Evolutionary conservation across 2,888 invertebrate genomes (phyloP), one percentile per base, ranked within the genome.

Genomic region (Drosophila prostipennis): DNA sequence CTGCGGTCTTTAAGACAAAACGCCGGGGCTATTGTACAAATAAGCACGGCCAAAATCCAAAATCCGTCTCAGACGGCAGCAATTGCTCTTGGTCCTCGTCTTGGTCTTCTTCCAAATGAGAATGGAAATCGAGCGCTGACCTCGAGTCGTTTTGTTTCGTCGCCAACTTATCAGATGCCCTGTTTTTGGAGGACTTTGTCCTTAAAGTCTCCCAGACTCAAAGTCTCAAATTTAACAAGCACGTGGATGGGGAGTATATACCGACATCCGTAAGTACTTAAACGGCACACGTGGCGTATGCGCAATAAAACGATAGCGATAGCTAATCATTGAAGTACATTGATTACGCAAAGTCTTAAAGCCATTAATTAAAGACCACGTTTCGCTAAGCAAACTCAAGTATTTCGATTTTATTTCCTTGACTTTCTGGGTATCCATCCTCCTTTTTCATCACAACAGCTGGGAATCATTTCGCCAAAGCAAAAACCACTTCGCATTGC

Each of bases 41-140:
- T 67, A 72, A 72, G 72, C 67, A 45, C 46, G 49, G 43, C 43
- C 51, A 67, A 58, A 84, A 76, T 79, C 68, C 73, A 84, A 58
- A 84, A 76, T 79, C 65, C 73, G 84, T 68, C 78, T 65, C 57
- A 77, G 88, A 85, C 81, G 71, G 64, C 61, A 68, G 54, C 81
- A 78, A 61, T 73, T 65, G 78, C 70, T 49, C 19, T 23, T 37
- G 13, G 16, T 3, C 29, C 7, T 29, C 5, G 37, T 39, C 34
- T 34, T 34, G 11, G 29, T 3, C 29, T 3, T 40, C 16, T 49
- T 32, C 16, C 23, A 55, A 68, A 54, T 49, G 46, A 56, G 72
- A 70, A 68, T 43, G 57, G 49, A 69, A 59, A 42, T 48, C 54
- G 60, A 63, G 54, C 83, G 52, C 55, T 71, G 71, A 71, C 71